phyloP scores from a whole-genome alignment of 2,797 vertebrate species.

The Oreochromis mossambicus region DNA sequence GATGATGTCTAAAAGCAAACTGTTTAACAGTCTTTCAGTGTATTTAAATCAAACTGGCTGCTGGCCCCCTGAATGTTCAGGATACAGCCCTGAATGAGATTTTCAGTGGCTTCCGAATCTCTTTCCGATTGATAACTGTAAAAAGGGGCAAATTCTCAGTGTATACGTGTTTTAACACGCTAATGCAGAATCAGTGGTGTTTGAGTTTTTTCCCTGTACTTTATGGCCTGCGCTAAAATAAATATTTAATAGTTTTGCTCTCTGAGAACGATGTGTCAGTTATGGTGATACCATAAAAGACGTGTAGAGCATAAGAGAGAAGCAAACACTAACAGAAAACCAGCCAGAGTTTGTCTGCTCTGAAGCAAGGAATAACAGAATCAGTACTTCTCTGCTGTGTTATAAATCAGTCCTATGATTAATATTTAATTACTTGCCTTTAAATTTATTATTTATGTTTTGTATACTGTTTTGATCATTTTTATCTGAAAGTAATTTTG shows the following conservation, averaged over 20 bases:
- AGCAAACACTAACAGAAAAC: background rate
- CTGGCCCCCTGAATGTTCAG: background rate
- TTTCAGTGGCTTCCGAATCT: background rate
- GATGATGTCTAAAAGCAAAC: background rate
- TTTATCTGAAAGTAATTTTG: background rate
- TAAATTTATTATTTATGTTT: background rate
- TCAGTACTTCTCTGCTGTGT: background rate
- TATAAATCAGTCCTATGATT: background rate
- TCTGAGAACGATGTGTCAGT: background rate
- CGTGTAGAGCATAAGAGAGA: background rate
- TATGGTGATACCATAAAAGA: background rate
- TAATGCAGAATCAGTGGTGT: background rate
- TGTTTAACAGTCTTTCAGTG: background rate
- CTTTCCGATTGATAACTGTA: background rate
- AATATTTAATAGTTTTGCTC: background rate
- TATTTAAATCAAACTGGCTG: background rate
- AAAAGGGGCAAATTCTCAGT: background rate
- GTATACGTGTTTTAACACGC: rapidly evolving
- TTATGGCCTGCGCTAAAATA: background rate
- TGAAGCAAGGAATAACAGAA: background rate
- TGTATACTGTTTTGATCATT: background rate
- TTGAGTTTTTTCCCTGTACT: background rate
- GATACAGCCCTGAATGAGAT: background rate
- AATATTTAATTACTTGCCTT: background rate
- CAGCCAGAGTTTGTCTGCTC: background rate